Evolutionary conservation across 1,140 invertebrate species (phyloP), one percentile per base, ranked within the genome.

Genomic region (Ceratosolen fusciceps): DNA sequence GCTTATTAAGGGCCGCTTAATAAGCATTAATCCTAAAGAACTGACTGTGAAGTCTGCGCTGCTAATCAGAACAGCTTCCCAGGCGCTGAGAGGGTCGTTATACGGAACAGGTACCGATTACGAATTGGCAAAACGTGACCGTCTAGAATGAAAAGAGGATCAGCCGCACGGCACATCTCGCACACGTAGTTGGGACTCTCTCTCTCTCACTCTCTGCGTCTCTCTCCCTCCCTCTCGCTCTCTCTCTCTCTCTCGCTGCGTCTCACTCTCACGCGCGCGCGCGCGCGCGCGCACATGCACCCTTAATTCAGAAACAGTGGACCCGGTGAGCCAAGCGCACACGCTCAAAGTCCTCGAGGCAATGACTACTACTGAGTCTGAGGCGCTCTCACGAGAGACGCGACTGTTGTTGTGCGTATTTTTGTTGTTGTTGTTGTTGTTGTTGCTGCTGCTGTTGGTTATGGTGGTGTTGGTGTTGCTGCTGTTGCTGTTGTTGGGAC

Each of bases 391-490:
- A 78, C 76, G 76, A 39, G 47, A 78, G 68, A 9, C 56, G 76
- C 37, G 76, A 62, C 31, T 54, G 67, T 68, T 77, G 74, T 14
- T 75, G 60, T 83, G 80, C 52, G 31, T n/a, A 37, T 37, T 65
- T 37, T 12, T 62, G 29, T 62, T 62, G 60, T 24, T 62, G 60
- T 4, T 62, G 60, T 4, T 62, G 60, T 34, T 65, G 60, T 19
- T 52, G 49, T 14, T 52, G 49, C 49, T 52, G 68, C 8, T 39
- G 76, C 24, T 68, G 43, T 14, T 54, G 67, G 39, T 77, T 62
- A 8, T 75, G 60, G 82, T 81, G 43, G 21, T 37, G 31, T 37
- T 65, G 31, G 4, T 62, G 60, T 34, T 62, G 60, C 10, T 52
- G 49, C 29, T 62, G 60, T 8, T 62, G 60, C 31, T 62, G 60